Conservation (phyloP, 2,888 invertebrate genomes). For the Linnaemya vulpina region DNA sequence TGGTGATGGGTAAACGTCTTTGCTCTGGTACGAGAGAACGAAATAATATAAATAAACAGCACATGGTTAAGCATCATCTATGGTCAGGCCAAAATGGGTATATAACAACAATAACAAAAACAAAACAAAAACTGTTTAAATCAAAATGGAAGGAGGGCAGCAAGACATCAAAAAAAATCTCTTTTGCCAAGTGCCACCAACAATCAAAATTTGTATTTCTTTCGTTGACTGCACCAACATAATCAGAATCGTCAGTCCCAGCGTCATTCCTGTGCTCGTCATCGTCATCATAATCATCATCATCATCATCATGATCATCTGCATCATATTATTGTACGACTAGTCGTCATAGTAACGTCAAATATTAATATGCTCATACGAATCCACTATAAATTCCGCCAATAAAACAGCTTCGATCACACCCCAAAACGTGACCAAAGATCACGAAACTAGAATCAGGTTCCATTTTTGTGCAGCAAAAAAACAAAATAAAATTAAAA, state of each 20-base stretch:
- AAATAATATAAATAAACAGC: constrained; percentile 43
- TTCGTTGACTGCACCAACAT: constrained; percentile 39
- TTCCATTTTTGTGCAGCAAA: constrained; percentile 66
- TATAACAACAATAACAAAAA: neutral
- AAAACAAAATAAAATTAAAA: neutral
- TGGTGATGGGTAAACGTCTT: constrained; percentile 27
- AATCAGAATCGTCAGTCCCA: constrained; percentile 38
- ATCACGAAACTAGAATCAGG: constrained; percentile 77
- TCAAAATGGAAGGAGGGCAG: constrained; percentile 49
- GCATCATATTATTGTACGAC: constrained; percentile 34
- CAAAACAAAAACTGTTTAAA: constrained; percentile 1
- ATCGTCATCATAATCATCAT: constrained; percentile 39
- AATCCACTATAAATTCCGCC: constrained; percentile 78
- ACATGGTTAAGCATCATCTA: constrained; percentile 43
- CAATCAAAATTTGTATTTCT: constrained; percentile 35
- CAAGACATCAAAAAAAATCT: constrained; percentile 37
- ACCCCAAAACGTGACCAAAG: constrained; percentile 80
- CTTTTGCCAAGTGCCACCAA: constrained; percentile 67
- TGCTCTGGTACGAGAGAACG: constrained; percentile 23
- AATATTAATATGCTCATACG: constrained; percentile 71
- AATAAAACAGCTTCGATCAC: constrained; percentile 81
- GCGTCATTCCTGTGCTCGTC: constrained; percentile 20
- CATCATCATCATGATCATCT: constrained; percentile 46
- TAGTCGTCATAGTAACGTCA: constrained; percentile 67
- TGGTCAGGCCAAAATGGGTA: constrained; percentile 30